Conservation (phyloP, 1,140 invertebrate genomes). For the Leptinotarsa defecta region DNA sequence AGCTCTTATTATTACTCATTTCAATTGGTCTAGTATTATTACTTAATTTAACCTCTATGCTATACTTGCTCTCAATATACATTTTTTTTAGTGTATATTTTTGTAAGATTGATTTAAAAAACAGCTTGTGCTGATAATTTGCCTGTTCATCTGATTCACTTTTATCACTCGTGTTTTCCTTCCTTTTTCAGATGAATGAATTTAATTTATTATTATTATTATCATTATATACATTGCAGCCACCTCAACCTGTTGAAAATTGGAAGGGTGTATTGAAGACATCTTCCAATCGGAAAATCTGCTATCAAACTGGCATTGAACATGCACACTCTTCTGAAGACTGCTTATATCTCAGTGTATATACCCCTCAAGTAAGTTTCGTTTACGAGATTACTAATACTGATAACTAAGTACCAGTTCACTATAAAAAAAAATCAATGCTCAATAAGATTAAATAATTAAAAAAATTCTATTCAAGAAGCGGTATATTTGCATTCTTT, state of each 20-base stretch:
- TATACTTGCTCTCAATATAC: too few relatives aligned
- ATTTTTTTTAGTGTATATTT: too few relatives aligned
- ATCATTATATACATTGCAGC: background rate
- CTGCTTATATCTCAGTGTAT: conserved; percentile 13
- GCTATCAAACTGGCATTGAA: conserved; percentile 10
- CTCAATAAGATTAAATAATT: background rate
- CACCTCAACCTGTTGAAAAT: conserved; percentile 6
- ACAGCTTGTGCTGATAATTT: too few relatives aligned
- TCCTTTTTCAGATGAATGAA: too few relatives aligned
- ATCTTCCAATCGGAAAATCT: background rate
- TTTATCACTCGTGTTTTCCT: too few relatives aligned
- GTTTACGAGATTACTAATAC: background rate
- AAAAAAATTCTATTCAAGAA: background rate
- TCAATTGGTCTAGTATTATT: too few relatives aligned
- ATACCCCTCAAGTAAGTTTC: conserved; percentile 7
- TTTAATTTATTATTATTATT: too few relatives aligned
- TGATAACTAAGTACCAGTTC: background rate
- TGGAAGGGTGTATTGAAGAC: background rate
- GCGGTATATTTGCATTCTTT: too few relatives aligned
- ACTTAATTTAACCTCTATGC: too few relatives aligned
- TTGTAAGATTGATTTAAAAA: too few relatives aligned
- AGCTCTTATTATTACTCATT: too few relatives aligned
- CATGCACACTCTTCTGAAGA: background rate
- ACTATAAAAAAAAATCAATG: background rate
- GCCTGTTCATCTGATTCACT: too few relatives aligned